Base-by-base conservation (phyloP, 64 coral and sea anemone genomes). In the Pachyseris speciosa region DNA sequence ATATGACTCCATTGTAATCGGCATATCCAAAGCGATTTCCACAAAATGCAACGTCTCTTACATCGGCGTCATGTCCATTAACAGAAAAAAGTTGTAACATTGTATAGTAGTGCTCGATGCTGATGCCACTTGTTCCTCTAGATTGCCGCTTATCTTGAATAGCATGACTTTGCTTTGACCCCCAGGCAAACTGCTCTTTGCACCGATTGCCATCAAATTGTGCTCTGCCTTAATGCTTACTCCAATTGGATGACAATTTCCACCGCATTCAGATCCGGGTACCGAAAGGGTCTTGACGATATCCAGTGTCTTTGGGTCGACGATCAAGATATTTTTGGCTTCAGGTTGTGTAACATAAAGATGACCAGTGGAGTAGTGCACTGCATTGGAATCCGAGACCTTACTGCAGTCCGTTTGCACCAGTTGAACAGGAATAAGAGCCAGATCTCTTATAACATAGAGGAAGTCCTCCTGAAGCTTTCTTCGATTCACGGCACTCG, bases 91-190 rank as follows among this genome's bases (percentile, higher is more conserved):
- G 69, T 27, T 87, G 85, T 5, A 42, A 9, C 32, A 74, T 28
- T 0, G 85, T 87, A 26, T 74, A 74, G 68, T 87, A 87, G 37
- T 87, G 85, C 49, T 87, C 33, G 11, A 87, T 74, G 48, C 32
- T 60, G 29, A 87, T 37, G 7, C 68, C 68, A 10, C n/a, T 87
- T 17, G 85, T 42, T 87, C 69, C 16, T 52, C 22, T 1, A 87
- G 53, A 15, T 74, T 28, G 7, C 85, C 69, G 0, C 11, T 74
- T 87, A 87, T 87, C 10, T 87, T 87, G 20, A 59, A 87, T 49
- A 87, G 5, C 85, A 87, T 74, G 55, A 87, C 68, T 37, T 87
- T 74, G 43, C 85, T 87, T 71, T 87, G 32, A 10, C 85, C 85
- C 2, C 47, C 85, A 16, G 68, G 5, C 17, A 38, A n/a, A 13